These are phyloP conservation scores for Petrocephalus schoutedeni DNA, from an alignment of 2,797 vertebrate species.

Conservation along the genomic window DNA sequence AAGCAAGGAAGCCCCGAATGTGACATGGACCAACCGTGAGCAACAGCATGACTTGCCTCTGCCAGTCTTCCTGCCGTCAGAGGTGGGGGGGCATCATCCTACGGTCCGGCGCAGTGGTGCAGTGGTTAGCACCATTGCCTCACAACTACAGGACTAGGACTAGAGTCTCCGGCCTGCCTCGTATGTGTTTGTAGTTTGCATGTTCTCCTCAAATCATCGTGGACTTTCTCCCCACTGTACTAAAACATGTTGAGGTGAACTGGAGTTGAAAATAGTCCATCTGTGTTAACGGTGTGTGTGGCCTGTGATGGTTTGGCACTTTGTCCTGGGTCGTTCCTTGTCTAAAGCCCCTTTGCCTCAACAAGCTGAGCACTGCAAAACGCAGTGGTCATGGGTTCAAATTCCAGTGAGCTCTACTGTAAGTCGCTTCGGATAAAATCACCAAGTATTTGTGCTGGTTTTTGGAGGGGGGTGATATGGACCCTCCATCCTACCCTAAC, in stretches of 20 bases:
- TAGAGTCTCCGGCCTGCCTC: not conserved
- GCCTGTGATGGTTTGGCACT: not conserved
- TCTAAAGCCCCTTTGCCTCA: not conserved
- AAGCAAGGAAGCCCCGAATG: not conserved
- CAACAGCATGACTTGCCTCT: not conserved
- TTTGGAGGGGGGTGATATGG: not conserved
- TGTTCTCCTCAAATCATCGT: not conserved
- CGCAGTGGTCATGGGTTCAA: not conserved
- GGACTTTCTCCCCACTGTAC: not conserved
- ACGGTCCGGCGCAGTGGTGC: not conserved
- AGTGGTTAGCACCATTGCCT: not conserved
- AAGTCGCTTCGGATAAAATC: not conserved
- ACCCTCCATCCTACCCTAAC: not conserved
- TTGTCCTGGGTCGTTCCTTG: not conserved
- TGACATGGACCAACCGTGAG: not conserved
- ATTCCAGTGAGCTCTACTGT: not conserved
- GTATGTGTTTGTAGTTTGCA: not conserved
- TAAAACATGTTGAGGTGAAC: not conserved
- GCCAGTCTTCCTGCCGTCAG: not conserved
- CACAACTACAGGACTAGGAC: not conserved
- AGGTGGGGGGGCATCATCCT: not conserved
- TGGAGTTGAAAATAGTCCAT: not conserved
- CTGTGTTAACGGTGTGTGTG: not conserved
- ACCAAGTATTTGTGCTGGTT: not conserved
- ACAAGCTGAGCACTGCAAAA: not conserved